Base-by-base conservation (phyloP, 2,113 vertebrate genomes). In the Cepphus grylle region DNA sequence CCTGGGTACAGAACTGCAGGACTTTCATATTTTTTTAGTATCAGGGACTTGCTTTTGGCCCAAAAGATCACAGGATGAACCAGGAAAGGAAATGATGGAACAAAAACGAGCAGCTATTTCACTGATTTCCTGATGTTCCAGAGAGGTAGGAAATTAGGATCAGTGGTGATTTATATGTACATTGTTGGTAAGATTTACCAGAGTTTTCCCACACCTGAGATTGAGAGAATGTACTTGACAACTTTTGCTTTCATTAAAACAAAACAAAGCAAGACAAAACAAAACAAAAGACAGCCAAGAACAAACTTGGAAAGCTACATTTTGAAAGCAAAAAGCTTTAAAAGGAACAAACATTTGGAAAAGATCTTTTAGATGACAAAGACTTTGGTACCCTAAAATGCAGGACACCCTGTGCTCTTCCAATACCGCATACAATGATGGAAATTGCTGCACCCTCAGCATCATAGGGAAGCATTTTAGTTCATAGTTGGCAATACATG, bases 401-500 rank as follows among this genome's bases (percentile, higher is more conserved):
- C 49, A 66, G 36, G 30, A 49, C 7, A 29, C 11, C 20, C 14
- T 43, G 23, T 61, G 27, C 10, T 61, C 21, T 82, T 88, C 36
- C 47, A 65, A 6, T 27, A 16, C 22, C 58, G 17, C 29, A 26
- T 21, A 20, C 27, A 72, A 5, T 27, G 15, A 73, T 40, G 40
- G 63, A 45, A 92, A 83, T n/a, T 62, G 13, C 69, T 62, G 55
- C 38, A 67, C 11, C 7, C 45, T 38, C 43, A 38, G 21, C 23
- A 34, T 43, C 15, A n/a, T 16, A 0, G 0, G 30, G 36, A 81
- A 38, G 13, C 2, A 0, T 32, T n/a, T 25, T 67, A 47, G 29
- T 36, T 88, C 18, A 26, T 5, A 58, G 29, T 21, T 66, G 90
- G 22, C 11, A 78, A 65, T 88, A 62, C 17, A 6, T 2, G 38